These are phyloP conservation scores for Drosophila dunni DNA, from an alignment of 1,140 invertebrate genomes.

Conservation along the genomic window DNA sequence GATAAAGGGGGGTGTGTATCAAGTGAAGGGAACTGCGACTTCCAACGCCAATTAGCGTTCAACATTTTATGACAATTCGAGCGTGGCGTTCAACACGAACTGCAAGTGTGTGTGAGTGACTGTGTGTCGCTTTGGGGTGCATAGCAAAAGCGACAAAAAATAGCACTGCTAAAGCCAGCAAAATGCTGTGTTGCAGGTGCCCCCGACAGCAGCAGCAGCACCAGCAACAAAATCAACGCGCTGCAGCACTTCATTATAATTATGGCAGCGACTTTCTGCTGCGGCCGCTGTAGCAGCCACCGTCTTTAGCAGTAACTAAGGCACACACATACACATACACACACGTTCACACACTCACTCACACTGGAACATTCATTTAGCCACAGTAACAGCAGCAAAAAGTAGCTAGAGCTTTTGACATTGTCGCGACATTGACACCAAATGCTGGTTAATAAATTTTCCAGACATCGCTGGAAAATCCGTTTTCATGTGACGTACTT, in stretches of 20 bases:
- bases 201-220: constrained; percentile 23
- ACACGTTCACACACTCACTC: constrained; percentile 15
- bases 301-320: constrained; percentile 13
- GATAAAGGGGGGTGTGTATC: neutral
- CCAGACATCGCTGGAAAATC: constrained; percentile 42
- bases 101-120: constrained; percentile 21
- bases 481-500: neutral
- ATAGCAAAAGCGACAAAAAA: constrained; percentile 2
- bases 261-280: constrained; percentile 61
- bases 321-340: constrained; percentile 17
- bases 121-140: constrained; percentile 63
- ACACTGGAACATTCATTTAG: constrained; percentile 6
- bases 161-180: constrained; percentile 5
- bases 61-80: constrained; percentile 82
- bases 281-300: constrained; percentile 27
- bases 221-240: constrained; percentile 55
- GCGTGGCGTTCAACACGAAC: constrained; percentile 52
- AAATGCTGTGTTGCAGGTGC: constrained; percentile 43
- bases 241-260: constrained; percentile 79
- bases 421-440: constrained; percentile 77
- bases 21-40: constrained; percentile 14
- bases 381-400: constrained; percentile 18
- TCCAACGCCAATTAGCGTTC: constrained; percentile 77
- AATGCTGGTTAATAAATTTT: constrained; percentile 75
- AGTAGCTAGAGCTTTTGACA: constrained; percentile 61